Conservation (phyloP, 2,888 invertebrate genomes). For the Callyntrura guangdongensis region DNA sequence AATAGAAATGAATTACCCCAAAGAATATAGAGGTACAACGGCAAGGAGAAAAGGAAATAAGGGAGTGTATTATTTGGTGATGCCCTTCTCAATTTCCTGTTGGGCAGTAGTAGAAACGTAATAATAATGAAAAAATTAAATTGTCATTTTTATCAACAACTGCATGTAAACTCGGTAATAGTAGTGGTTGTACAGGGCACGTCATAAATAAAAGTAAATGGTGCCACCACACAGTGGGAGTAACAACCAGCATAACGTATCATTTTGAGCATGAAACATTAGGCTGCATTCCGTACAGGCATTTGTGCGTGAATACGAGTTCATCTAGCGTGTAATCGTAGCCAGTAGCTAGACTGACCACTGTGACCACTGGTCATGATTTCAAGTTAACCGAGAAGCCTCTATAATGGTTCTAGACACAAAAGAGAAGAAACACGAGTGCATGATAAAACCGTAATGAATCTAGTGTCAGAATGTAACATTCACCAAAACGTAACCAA, state of each 20-base stretch:
- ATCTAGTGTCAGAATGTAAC: slow-evolving; percentile 32
- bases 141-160: slow-evolving; percentile 41
- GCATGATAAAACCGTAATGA: slow-evolving; percentile 39
- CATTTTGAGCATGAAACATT: slow-evolving; percentile 34
- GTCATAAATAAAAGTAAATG: slow-evolving; percentile 31
- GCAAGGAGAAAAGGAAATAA: too few relatives aligned
- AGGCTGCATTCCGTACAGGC: not conserved
- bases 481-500: not conserved
- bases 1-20: not conserved
- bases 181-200: slow-evolving; percentile 50
- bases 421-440: not conserved
- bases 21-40: not conserved
- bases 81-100: slow-evolving; percentile 69
- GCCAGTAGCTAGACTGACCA: slow-evolving; percentile 3
- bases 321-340: not conserved
- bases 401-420: not conserved
- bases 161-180: slow-evolving; percentile 41
- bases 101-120: not conserved
- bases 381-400: slow-evolving; percentile 9
- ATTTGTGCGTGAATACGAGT: not conserved
- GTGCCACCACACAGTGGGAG: not conserved
- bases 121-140: not conserved
- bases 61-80: not conserved
- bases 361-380: not conserved
- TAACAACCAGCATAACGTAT: not conserved